A percentile compares a stretch with the other conserved stretches of the same genome.
These are phyloP conservation scores for Oopsacas minuta DNA, from an alignment of 37 sponge, comb jelly and placozoan species.

Conservation along the genomic window DNA sequence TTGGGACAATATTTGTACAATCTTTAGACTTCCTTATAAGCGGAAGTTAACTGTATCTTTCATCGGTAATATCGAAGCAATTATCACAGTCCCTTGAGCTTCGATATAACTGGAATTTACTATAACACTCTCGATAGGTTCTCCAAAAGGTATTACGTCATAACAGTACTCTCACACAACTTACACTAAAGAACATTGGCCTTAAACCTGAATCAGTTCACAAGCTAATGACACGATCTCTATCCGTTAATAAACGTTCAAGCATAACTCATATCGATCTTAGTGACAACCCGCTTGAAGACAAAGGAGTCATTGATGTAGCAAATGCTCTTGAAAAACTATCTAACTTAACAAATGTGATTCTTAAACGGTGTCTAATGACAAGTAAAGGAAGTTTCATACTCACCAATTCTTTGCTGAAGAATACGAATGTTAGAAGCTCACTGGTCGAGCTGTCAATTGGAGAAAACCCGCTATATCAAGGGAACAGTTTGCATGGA, in stretches of 20 bases:
- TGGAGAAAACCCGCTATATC: conserved; percentile 13
- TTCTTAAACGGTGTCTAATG: background rate
- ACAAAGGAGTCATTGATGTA: background rate
- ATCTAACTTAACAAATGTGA: background rate
- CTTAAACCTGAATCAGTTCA: background rate
- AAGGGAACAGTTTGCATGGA: background rate
- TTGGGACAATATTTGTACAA: no score
- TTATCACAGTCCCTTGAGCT: no score
- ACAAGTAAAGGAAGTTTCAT: background rate
- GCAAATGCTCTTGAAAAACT: background rate
- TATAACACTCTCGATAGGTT: background rate
- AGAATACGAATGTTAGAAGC: background rate
- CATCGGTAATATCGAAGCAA: no score
- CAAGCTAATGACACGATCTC: background rate
- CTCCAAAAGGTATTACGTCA: background rate
- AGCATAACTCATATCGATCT: background rate
- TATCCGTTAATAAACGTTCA: background rate
- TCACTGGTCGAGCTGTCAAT: background rate
- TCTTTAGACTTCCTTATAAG: no score
- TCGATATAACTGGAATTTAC: background rate
- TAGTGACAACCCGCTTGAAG: background rate
- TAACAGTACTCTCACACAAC: background rate
- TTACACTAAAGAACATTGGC: background rate
- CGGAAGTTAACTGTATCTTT: no score
- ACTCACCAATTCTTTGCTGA: background rate